phyloP scores from a whole-genome alignment of 2,797 vertebrate species.

The Pangasius larnaudii region DNA sequence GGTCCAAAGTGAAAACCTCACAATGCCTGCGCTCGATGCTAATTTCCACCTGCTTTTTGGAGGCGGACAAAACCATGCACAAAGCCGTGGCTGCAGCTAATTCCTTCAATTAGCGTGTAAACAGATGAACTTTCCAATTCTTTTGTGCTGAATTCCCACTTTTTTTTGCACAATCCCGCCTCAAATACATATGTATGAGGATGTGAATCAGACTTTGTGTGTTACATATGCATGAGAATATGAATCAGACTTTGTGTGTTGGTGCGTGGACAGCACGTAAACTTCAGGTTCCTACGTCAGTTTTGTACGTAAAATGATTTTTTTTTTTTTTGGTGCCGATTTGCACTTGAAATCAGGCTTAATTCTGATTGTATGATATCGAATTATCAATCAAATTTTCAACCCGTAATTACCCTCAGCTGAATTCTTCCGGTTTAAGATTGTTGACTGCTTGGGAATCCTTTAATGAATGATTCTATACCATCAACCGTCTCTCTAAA shows the following conservation, averaged over 20 bases:
- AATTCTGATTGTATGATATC: neutral
- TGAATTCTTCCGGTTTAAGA: neutral
- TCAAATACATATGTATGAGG: neutral
- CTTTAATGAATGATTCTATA: neutral
- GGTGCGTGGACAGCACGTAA: neutral
- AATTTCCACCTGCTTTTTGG: too few relatives aligned
- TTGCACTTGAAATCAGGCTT: neutral
- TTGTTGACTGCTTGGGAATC: neutral
- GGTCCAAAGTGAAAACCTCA: too few relatives aligned
- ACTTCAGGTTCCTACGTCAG: neutral
- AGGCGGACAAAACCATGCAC: too few relatives aligned
- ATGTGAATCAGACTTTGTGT: neutral
- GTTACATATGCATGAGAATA: neutral
- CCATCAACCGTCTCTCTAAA: slow-evolving; percentile 14
- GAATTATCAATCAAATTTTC: neutral
- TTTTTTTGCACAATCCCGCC: neutral
- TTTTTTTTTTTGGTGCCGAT: too few relatives aligned
- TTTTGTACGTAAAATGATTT: too few relatives aligned
- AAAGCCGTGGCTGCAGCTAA: neutral
- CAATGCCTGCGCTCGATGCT: too few relatives aligned
- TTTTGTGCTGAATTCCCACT: neutral
- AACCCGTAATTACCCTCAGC: neutral
- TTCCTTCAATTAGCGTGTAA: neutral
- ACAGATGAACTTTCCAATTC: neutral
- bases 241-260: neutral